These are phyloP conservation scores for Unio pictorum DNA, from an alignment of 2,888 invertebrate genomes.

Conservation along the genomic window DNA sequence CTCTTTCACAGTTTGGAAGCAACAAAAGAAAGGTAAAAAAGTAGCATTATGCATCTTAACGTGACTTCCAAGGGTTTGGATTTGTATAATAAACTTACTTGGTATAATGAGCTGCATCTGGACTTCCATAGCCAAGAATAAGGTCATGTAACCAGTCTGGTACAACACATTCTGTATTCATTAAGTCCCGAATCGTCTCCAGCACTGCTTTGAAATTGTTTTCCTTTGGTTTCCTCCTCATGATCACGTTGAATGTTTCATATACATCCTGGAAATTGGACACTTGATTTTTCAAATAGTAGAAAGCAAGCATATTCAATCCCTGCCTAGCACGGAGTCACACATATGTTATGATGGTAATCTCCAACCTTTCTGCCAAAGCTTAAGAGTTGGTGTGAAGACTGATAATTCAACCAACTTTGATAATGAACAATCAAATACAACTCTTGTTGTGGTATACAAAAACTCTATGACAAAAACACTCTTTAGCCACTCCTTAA, in stretches of 20 bases:
- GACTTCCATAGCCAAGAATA: conserved; percentile 97
- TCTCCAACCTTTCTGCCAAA: no score
- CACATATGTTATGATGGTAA: no score
- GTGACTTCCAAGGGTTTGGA: no score
- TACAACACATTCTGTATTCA: conserved; percentile 85
- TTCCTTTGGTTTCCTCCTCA: conserved; percentile 99
- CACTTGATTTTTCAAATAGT: neutral
- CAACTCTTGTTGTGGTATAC: neutral
- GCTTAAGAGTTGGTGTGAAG: neutral
- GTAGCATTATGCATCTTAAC: no score
- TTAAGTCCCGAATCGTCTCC: conserved; percentile 97
- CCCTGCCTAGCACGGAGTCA: no score
- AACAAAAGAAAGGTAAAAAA: no score
- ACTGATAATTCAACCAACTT: neutral
- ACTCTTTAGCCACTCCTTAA: no score
- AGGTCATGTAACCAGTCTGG: conserved; percentile 78
- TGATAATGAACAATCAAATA: neutral
- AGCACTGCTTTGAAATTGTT: conserved; percentile 99
- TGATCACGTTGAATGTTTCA: conserved; percentile 91
- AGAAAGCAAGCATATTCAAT: no score
- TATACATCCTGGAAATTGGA: conserved; percentile 67
- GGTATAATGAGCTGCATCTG: conserved; percentile 96
- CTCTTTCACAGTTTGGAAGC: no score
- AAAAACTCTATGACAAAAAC: neutral
- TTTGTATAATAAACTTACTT: conserved; percentile 69